These are phyloP conservation scores for Muschampia plurimacula DNA, from an alignment of 2,888 invertebrate species.

Conservation along the genomic window DNA sequence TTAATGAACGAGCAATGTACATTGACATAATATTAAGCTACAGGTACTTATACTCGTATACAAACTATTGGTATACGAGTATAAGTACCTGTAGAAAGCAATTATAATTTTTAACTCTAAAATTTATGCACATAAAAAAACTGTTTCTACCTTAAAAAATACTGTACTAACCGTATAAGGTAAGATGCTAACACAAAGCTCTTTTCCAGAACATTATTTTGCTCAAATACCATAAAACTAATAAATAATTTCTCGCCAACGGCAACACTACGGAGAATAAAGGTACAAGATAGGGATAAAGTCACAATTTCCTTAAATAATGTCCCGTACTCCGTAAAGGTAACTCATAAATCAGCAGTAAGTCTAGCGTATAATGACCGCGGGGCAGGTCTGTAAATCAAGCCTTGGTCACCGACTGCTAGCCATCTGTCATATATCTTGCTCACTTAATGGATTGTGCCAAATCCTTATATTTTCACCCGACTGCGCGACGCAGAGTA, in stretches of 20 bases:
- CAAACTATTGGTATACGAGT: too few species aligned
- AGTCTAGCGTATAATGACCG: conserved; percentile 55
- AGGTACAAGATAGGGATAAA: conserved; percentile 16
- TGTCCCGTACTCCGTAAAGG: conserved; percentile 38
- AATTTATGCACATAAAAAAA: too few species aligned
- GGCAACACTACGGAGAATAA: neutral
- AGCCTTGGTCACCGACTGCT: conserved; percentile 45
- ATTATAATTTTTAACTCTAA: too few species aligned
- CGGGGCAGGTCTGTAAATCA: conserved; percentile 51
- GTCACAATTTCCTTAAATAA: conserved; percentile 17
- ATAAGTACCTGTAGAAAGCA: too few species aligned
- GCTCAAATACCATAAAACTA: neutral
- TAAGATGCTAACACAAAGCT: too few species aligned
- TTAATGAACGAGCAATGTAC: too few species aligned
- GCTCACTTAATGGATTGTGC: conserved; percentile 15
- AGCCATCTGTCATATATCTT: conserved; percentile 48
- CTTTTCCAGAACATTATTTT: neutral
- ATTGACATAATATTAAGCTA: too few species aligned
- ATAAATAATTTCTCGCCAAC: neutral
- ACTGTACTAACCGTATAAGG: too few species aligned
- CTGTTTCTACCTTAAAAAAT: too few species aligned
- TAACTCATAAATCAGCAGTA: conserved; percentile 53
- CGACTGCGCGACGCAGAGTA: too few species aligned
- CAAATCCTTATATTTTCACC: neutral
- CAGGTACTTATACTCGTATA: too few species aligned